phyloP scores from a whole-genome alignment of 2,888 invertebrate species.

The Platerodrilus igneus region DNA sequence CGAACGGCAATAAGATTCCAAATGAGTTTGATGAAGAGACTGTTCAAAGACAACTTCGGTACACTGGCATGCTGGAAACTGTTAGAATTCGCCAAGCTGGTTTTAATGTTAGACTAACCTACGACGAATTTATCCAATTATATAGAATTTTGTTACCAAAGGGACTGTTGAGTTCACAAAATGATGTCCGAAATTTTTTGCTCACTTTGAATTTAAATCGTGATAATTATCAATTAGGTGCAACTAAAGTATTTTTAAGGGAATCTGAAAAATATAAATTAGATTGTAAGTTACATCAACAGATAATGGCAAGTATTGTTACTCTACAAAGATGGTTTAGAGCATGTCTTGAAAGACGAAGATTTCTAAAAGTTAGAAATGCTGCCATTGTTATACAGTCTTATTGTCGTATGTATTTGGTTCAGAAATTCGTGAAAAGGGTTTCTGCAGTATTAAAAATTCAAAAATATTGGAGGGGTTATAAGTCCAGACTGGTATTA shows the following conservation, averaged over 20 bases:
- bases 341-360: slow-evolving; percentile 70
- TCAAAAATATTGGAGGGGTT: slow-evolving; percentile 75
- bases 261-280: slow-evolving; percentile 91
- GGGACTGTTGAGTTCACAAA: slow-evolving; percentile 78
- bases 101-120: slow-evolving; percentile 88
- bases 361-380: slow-evolving; percentile 68
- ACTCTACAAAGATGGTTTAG: slow-evolving; percentile 90
- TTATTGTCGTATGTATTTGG: slow-evolving; percentile 62
- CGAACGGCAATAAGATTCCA: slow-evolving; percentile 88
- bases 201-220: slow-evolving; percentile 77
- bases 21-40: slow-evolving; percentile 92
- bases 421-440: slow-evolving; percentile 53
- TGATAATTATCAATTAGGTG: slow-evolving; percentile 85
- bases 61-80: slow-evolving; percentile 96
- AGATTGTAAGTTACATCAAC: slow-evolving; percentile 87
- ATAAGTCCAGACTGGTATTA: slow-evolving; percentile 63
- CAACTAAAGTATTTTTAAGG: slow-evolving; percentile 87
- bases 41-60: slow-evolving; percentile 83
- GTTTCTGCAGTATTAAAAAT: slow-evolving; percentile 62
- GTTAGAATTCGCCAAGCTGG: slow-evolving; percentile 92
- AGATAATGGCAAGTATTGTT: slow-evolving; percentile 89
- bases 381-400: slow-evolving; percentile 76
- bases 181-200: slow-evolving; percentile 81
- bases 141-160: slow-evolving; percentile 88
- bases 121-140: slow-evolving; percentile 90